Conservation (phyloP, 1,140 invertebrate species). For the Aphidius ervi region DNA sequence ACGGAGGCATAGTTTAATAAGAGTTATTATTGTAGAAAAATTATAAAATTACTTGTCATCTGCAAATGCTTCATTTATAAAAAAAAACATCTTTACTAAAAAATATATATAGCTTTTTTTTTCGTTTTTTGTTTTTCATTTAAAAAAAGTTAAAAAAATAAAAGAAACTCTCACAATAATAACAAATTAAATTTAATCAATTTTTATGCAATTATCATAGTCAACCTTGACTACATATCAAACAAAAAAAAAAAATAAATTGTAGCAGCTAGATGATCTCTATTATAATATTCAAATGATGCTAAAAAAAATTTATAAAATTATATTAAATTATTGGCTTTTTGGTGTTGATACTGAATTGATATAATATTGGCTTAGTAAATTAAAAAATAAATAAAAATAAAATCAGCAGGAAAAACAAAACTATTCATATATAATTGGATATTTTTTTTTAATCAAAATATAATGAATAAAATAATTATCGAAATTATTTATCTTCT, state of each 20-base stretch:
- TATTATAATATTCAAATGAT: too few relatives aligned
- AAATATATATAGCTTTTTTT: too few relatives aligned
- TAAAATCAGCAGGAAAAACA: background rate
- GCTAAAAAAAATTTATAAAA: background rate
- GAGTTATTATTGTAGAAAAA: background rate
- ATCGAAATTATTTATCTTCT: too few relatives aligned
- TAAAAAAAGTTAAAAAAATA: too few relatives aligned
- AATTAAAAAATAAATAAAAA: background rate
- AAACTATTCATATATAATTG: background rate
- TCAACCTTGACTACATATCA: conserved; percentile 20
- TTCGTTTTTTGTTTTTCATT: too few relatives aligned
- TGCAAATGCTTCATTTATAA: conserved; percentile 8
- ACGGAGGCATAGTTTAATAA: conserved; percentile 1
- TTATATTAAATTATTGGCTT: background rate
- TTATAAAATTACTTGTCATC: background rate
- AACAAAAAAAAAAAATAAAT: conserved; percentile 2
- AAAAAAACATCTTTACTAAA: background rate
- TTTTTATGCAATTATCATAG: conserved; percentile 20
- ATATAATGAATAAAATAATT: too few relatives aligned
- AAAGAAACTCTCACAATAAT: background rate
- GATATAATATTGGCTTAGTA: too few relatives aligned
- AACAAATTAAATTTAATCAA: conserved; percentile 8
- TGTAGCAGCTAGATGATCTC: too few relatives aligned
- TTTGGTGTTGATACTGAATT: too few relatives aligned
- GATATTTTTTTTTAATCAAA: too few relatives aligned